Percentiles rank a stretch among this genome's conserved stretches.
These are phyloP conservation scores for Hoplostethus atlanticus DNA, from an alignment of 2,797 vertebrate genomes.

Conservation along the genomic window DNA sequence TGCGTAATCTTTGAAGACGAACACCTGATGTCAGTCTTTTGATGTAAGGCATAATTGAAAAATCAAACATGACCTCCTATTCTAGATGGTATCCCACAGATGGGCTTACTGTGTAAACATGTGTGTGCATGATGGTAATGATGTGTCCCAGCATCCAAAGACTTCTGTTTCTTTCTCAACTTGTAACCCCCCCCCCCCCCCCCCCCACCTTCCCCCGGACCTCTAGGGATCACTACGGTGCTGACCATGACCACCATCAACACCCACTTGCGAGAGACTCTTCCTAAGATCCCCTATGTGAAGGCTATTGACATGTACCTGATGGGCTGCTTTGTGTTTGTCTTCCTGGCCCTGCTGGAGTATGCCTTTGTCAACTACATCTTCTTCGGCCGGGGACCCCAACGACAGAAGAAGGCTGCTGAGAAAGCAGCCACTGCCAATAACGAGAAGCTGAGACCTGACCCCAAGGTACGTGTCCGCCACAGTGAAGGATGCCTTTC, in stretches of 20 bases:
- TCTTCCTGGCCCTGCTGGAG: slow-evolving; percentile 97
- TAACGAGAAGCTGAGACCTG: slow-evolving; percentile 95
- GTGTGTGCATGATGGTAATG: background rate
- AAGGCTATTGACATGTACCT: slow-evolving; percentile 99
- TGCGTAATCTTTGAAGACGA: slow-evolving; percentile 30
- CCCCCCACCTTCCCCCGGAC: slow-evolving; percentile 19
- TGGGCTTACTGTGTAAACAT: background rate
- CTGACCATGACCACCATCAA: slow-evolving; percentile 99
- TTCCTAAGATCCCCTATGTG: slow-evolving; percentile 98
- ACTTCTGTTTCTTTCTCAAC: slow-evolving; percentile 46
- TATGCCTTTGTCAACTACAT: slow-evolving; percentile 99
- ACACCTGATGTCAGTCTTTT: slow-evolving; percentile 53
- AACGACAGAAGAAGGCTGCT: slow-evolving; percentile 97
- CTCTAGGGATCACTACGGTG: slow-evolving; percentile 96
- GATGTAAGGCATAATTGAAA: background rate
- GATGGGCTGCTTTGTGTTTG: slow-evolving; percentile 98
- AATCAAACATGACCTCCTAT: background rate
- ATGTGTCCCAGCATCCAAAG: too few species aligned
- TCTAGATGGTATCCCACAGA: background rate
- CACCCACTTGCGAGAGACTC: slow-evolving; percentile 97
- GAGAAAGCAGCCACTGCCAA: slow-evolving; percentile 96
- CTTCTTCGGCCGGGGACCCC: slow-evolving; percentile 98
- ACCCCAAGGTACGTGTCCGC: slow-evolving; percentile 90
- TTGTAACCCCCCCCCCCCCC: slow-evolving; percentile 3
- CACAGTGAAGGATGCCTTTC: slow-evolving; percentile 2